phyloP scores from a whole-genome alignment of 2,888 invertebrate species.

The Chrysodeixis includens region DNA sequence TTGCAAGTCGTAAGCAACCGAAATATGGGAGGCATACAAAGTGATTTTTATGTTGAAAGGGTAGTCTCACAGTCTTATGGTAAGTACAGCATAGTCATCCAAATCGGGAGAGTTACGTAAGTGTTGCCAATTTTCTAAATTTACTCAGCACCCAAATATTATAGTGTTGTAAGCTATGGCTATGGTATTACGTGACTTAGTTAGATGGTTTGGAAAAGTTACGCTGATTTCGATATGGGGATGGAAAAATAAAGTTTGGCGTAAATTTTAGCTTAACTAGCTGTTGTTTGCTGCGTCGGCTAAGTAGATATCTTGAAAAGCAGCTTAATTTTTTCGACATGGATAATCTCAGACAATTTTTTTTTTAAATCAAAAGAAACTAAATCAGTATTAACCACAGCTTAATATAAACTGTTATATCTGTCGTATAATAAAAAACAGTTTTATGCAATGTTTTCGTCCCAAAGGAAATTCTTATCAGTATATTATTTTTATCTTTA shows the following conservation, averaged over 20 bases:
- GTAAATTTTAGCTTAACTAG: too few species aligned
- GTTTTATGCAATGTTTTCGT: slow-evolving; percentile 10
- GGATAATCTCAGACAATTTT: too few species aligned
- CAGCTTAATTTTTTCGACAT: too few species aligned
- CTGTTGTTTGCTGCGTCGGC: too few species aligned
- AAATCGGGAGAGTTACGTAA: slow-evolving; percentile 41
- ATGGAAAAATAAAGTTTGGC: slow-evolving; percentile 41
- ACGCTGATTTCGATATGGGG: slow-evolving; percentile 29
- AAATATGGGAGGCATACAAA: slow-evolving; percentile 45
- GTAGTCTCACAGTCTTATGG: slow-evolving; percentile 38
- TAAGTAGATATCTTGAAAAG: too few species aligned
- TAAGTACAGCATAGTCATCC: slow-evolving; percentile 36
- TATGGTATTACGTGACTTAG: slow-evolving; percentile 38
- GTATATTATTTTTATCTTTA: slow-evolving; percentile 9
- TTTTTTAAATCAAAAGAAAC: slow-evolving; percentile 41
- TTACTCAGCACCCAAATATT: slow-evolving; percentile 27
- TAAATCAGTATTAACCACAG: slow-evolving; percentile 16
- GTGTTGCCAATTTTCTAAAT: slow-evolving; percentile 44
- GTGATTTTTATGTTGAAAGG: slow-evolving; percentile 44
- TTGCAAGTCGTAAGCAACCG: slow-evolving; percentile 29
- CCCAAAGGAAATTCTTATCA: background rate
- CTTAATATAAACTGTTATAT: slow-evolving; percentile 22
- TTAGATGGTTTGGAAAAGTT: slow-evolving; percentile 17
- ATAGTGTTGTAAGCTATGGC: slow-evolving; percentile 22
- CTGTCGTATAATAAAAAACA: background rate